These are phyloP conservation scores for Nemopilema nomurai DNA, from an alignment of 30 jellyfish, hydroid and myxozoan genomes.

Conservation along the genomic window DNA sequence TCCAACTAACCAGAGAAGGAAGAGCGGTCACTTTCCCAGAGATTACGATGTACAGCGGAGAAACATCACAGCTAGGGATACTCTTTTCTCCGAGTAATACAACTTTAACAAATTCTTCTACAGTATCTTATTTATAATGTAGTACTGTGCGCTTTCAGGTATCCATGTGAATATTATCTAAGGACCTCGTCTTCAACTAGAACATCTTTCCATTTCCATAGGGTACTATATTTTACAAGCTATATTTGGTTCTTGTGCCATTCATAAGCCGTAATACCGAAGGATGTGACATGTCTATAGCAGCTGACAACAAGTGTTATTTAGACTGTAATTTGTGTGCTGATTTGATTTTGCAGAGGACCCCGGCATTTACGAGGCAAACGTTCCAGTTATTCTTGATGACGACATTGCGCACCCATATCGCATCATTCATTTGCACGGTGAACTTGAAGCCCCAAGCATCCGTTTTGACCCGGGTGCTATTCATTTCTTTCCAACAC, in stretches of 20 bases:
- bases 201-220: no score
- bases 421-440: conserved; percentile 58
- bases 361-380: conserved; percentile 67
- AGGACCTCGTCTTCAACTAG: no score
- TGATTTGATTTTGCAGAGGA: conserved; percentile 42
- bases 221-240: no score
- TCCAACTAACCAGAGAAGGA: conserved; percentile 21
- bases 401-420: conserved; percentile 67
- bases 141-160: no score
- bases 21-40: conserved; percentile 33
- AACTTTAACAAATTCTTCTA: no score
- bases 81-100: conserved; percentile 89
- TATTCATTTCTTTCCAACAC: conserved; percentile 74
- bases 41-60: conserved; percentile 78
- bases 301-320: no score
- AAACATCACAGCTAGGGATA: conserved; percentile 67
- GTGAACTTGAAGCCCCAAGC: conserved; percentile 76
- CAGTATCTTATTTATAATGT: no score
- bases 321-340: no score
- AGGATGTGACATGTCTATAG: no score
- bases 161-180: no score
- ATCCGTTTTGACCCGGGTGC: conserved; percentile 68
- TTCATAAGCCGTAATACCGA: no score
- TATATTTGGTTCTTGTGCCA: no score
- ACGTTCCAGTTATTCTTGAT: conserved; percentile 75